Base-by-base conservation (phyloP, 2,888 invertebrate species). In the Aspidiotus rigidus region DNA sequence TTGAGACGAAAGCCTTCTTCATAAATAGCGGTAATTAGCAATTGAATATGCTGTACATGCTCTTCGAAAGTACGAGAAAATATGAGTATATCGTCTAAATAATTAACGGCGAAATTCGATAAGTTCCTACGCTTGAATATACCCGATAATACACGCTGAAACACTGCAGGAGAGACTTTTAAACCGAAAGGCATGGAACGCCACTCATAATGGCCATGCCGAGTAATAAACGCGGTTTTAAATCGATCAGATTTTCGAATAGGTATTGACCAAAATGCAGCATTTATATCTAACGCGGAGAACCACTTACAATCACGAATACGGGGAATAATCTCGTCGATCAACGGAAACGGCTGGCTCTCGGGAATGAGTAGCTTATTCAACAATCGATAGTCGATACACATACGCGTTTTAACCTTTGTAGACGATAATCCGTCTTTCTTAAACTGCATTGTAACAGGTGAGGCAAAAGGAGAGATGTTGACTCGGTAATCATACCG, bases 211-310 rank as follows among this genome's bases (percentile, higher is more conserved):
- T 69, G 69, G 11, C 69, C 69, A 9, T 61, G 13, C 28, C 61
- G 69, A 10, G 69, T 69, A 11, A 69, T 42, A 42, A 69, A 69
- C 6, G 69, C 69, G 11, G 69, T 64, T 64, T 69, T 69, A 40
- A 11, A 49, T 41, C 67, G 11, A 10, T 69, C 69, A 49, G 59
- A 49, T 15, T 10, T 40, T n/a, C 69, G 28, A 11, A 62, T 11
- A n/a, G 62, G 62, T 11, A 69, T 69, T 8, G 76, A 76, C 76
- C 77, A 77, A 72, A 78, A 78, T 40, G 76, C 77, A 9, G 76
- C 76, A 71, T 77, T 77, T 64, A 77, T 75, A 59, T 77, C 77
- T 0, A 77, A 57, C 15, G 74, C 76, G 15, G 76, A 70, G 69
- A 76, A 77, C 72, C 71, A 76, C 57, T 74, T 74, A 62, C 76